Evolutionary conservation across 2,797 vertebrate genomes (phyloP), one percentile per base, ranked within the genome.

Genomic region (Spatula clypeata): DNA sequence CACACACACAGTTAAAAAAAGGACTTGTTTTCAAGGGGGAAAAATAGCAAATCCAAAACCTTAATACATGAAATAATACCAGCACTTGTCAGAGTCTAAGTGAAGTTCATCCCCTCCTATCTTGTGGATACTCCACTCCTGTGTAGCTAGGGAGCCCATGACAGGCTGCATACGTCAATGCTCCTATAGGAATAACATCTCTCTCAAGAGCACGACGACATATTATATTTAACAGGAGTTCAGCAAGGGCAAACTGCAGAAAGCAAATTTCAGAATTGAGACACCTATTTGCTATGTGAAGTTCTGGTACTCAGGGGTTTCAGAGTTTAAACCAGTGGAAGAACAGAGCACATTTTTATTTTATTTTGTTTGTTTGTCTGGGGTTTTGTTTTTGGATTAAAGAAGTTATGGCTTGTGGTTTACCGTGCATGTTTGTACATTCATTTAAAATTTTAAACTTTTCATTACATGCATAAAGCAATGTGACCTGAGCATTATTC

Each of bases 401-500:
- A 65, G 74, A 62, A 74, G 36, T 5, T 27, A 10, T 19, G 40
- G 66, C 3, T 92, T 84, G 40, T 57, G 40, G 14, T n/a, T 29
- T 29, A 86, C 14, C 18, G 27, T 32, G 14, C 21, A 20, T 5
- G 9, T 47, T 32, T n/a, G 21, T 5, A 47, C 1, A 2, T n/a
- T 31, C 8, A 60, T 32, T 71, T 75, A 16, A 54, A 65, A 49
- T 29, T 70, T 57, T 62, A 27, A 23, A 57, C 32, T 23, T 47
- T 47, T 47, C 45, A 45, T 4, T 32, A 24, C 13, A 57, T 0
- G 5, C 7, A 61, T 29, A 65, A 84, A 40, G 40, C 13, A 72
- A 42, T 2, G 5, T 26, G 44, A 79, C 42, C n/a, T 2, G 2
- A 85, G 6, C 23, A 24, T 36, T 45, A 34, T 0, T 58, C 38